Percentiles rank a stretch among this genome's conserved stretches.
Conservation (phyloP, 2,888 invertebrate species). For the Oegoconia quadripuncta region DNA sequence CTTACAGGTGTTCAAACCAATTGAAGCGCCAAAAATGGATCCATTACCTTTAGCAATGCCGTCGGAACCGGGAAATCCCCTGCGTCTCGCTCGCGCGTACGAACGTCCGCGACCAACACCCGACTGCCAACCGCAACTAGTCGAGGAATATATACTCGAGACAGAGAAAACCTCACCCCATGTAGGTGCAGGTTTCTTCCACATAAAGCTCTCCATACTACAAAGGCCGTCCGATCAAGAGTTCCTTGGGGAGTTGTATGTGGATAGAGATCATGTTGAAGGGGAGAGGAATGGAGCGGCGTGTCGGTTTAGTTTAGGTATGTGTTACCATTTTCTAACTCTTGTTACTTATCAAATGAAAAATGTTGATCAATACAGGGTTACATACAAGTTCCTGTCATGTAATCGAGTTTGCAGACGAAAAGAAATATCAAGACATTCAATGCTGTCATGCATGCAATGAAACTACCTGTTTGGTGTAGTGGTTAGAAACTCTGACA, state of each 20-base stretch:
- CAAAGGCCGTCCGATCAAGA: conserved; percentile 93
- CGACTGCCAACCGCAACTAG: conserved; percentile 88
- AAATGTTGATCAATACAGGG: too few relatives aligned
- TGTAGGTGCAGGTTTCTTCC: conserved; percentile 83
- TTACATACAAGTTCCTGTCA: too few relatives aligned
- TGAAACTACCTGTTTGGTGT: too few relatives aligned
- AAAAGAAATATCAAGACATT: too few relatives aligned
- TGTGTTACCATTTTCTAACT: conserved; percentile 6
- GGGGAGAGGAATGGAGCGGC: conserved; percentile 88
- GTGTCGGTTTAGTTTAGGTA: conserved; percentile 86
- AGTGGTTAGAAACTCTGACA: too few relatives aligned
- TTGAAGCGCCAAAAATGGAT: conserved; percentile 82
- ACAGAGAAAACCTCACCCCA: conserved; percentile 85
- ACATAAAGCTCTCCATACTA: conserved; percentile 91
- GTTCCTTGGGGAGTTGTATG: conserved; percentile 93
- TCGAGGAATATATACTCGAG: conserved; percentile 94
- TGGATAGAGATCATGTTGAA: conserved; percentile 90
- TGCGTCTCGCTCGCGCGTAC: conserved; percentile 71
- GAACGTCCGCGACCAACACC: conserved; percentile 81
- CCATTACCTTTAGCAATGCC: conserved; percentile 79
- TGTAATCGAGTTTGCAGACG: too few relatives aligned
- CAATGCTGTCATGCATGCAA: too few relatives aligned
- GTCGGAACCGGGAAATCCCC: conserved; percentile 56
- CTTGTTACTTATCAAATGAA: neutral
- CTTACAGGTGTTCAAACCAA: conserved; percentile 80